phyloP scores from a whole-genome alignment of 2,113 vertebrate species.

The Centropus bengalensis region DNA sequence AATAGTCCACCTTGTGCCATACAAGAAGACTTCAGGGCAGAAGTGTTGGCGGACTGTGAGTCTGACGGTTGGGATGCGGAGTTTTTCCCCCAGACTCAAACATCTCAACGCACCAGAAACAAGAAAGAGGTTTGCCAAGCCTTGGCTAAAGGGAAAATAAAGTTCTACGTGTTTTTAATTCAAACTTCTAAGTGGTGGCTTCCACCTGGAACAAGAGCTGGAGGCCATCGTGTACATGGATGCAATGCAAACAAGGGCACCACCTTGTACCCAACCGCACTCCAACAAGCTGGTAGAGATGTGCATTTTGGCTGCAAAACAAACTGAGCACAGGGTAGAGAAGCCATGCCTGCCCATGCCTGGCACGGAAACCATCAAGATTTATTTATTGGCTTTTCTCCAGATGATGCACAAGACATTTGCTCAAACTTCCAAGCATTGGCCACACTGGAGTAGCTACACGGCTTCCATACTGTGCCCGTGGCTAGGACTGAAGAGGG shows the following conservation, averaged over 20 bases:
- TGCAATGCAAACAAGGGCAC: background rate
- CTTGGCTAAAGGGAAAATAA: conserved; percentile 10
- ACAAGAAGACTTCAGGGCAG: background rate
- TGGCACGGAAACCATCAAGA: background rate
- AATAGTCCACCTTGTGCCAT: background rate
- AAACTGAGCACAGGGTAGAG: accelerated
- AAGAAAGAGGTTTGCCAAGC: conserved; percentile 9
- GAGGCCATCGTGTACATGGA: accelerated
- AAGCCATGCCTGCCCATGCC: background rate
- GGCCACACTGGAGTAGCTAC: background rate
- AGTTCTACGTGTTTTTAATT: background rate
- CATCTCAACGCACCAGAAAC: background rate
- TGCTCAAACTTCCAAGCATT: background rate
- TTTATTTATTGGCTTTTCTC: background rate
- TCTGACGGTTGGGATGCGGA: accelerated
- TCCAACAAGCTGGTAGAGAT: background rate
- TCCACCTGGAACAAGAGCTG: background rate
- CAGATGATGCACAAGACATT: background rate
- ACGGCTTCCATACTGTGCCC: background rate
- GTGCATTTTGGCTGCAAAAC: background rate
- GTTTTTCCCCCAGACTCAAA: background rate
- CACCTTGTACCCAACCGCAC: accelerated
- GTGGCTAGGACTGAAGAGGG: background rate
- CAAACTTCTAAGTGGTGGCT: background rate
- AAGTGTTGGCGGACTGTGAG: background rate